Base-by-base conservation (phyloP, 2,888 invertebrate species). In the Heliconius cydno region DNA sequence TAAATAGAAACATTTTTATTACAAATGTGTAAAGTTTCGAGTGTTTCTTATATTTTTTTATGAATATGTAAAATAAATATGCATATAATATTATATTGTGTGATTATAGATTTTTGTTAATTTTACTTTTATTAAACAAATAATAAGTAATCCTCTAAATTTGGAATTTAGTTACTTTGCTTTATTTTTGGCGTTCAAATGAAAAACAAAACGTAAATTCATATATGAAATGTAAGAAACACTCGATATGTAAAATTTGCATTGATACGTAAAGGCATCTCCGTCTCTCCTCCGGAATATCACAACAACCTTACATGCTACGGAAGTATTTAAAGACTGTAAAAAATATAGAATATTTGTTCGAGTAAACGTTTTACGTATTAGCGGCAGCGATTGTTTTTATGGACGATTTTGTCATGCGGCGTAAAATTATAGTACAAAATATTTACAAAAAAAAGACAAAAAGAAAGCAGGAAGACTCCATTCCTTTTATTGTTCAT, bases 401-500 rank as follows among this genome's bases (percentile, higher is more conserved):
- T 85, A 85, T 88, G 90, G 89, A 89, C 88, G 88, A 87, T 89
- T 88, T 92, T 94, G 94, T 93, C 94, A 94, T 94, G 92, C 90
- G 89, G 86, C 83, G 85, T 60, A 60, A n/a, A 89, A 89, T 68
- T 68, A 41, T 90, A 90, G 86, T 81, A 82, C 90, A 92, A 88
- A 86, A 82, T 91, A 92, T 92, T 87, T 92, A 92, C 89, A 92
- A 84, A 79, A 85, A 84, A 86, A 86, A 82, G 84, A 82, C 84
- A 81, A 86, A 86, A 87, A 90, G 91, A 92, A 92, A 92, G 91
- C 92, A 87, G 94, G 94, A 94, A 94, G 94, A 94, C 94, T 85
- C 89, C 92, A 91, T 93, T 91, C 88, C 88, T 88, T 90, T 68
- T 68, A 41, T 38, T 68, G 41, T 68, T 83, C 85, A 86, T 89